A percentile compares a stretch with the other conserved stretches of the same genome.
phyloP scores from a whole-genome alignment of 2,797 vertebrate species.

The Onychomys leucogaster region DNA sequence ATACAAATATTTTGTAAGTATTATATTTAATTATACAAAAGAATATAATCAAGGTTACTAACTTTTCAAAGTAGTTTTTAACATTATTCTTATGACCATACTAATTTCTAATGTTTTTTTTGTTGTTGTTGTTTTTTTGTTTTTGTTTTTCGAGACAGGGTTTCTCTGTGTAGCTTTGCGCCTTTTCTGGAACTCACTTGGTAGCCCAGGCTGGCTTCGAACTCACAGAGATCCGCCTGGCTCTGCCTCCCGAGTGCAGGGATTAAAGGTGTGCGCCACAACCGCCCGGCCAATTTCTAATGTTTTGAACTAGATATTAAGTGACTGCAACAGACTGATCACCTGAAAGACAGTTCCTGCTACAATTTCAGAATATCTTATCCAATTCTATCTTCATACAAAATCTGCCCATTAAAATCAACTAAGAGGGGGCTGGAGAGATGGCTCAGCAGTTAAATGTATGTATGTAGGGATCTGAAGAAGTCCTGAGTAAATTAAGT shows the following conservation, averaged over 20 bases:
- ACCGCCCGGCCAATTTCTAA: no score
- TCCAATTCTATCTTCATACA: conserved; percentile 32
- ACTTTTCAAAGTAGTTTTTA: conserved; percentile 53
- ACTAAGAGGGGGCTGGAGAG: background rate
- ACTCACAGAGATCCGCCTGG: no score
- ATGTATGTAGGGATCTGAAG: background rate
- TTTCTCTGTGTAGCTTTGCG: no score
- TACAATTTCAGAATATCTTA: conserved; percentile 11
- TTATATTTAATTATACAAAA: conserved; percentile 33
- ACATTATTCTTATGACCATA: conserved; percentile 35
- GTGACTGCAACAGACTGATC: background rate
- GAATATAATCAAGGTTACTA: conserved; percentile 45
- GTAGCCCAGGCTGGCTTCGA: no score
- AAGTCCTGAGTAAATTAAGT: background rate
- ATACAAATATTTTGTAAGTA: background rate
- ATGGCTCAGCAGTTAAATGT: background rate
- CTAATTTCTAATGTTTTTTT: no score
- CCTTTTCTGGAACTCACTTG: no score
- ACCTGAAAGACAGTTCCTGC: conserved; percentile 16
- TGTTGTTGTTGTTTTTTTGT: no score
- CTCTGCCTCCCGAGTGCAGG: no score
- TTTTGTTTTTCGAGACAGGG: no score
- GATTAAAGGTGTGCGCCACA: no score
- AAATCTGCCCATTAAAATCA: conserved; percentile 34
- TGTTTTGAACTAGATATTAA: conserved; percentile 52